Evolutionary conservation across 1,140 invertebrate genomes (phyloP), one percentile per base, ranked within the genome.

Genomic region (Drosophila lacteicornis): DNA sequence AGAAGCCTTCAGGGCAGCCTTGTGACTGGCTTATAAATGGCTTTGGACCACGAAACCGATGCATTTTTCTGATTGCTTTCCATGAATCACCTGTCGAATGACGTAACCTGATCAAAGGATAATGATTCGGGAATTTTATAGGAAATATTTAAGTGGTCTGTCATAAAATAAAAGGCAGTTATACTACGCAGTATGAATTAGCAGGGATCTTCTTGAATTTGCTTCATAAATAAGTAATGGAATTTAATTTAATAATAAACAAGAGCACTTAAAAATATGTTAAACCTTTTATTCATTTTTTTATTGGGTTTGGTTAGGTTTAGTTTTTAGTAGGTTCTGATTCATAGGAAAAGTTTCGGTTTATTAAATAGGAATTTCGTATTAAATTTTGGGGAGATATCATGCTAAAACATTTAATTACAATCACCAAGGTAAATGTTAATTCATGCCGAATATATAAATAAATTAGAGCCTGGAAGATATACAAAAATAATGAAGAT

Each of bases 41-140:
- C 56, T 68, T 61, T 60, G 50, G 63, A 43, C 71, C 75, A 78
- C 74, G 75, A 53, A 61, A 78, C 27, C 57, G 45, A 78, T 78
- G 75, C 75, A 78, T 78, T 67, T 56, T 61, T 63, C 19, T n/a
- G 71, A 55, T 75, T 75, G 71, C 42, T 12, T 49, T n/a, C 33
- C 33, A 38, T 75, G 70, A 75, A 63, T 74, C 70, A 74, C 30
- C 67, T 56, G 71, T 19, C 22, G 70, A 33, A 27, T 75, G 69
- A 75, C 71, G 70, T 30, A 63, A 63, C 43, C 2, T 46, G 33
- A 46, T 73, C 47, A 46, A 59, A 51, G 38, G 30, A 67, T 36
- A 61, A 47, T n/a, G 33, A 27, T 40, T 56, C 27, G 19, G 53
- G 12, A 15, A 59, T n/a, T 62, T 58, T 13, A 63, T n/a, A 42